These are phyloP conservation scores for Opisthocomus hoazin DNA, from an alignment of 2,113 vertebrate genomes.

Conservation along the genomic window DNA sequence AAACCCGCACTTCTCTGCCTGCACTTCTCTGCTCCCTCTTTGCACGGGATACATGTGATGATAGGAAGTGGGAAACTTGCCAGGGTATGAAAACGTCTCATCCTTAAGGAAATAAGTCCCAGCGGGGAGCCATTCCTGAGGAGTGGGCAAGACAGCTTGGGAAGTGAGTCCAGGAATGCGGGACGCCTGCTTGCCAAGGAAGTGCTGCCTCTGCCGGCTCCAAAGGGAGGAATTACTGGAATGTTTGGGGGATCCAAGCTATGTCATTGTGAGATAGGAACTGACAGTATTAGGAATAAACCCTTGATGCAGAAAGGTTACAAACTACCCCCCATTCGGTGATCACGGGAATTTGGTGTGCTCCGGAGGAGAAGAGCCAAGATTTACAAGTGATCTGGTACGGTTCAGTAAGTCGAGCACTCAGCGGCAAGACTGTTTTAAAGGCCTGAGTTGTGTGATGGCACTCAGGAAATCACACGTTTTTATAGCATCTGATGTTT, in stretches of 20 bases:
- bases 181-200: slow-evolving; percentile 47
- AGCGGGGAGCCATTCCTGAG: slow-evolving; percentile 48
- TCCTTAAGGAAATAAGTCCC: slow-evolving; percentile 59
- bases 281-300: slow-evolving; percentile 29
- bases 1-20: background rate
- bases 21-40: background rate
- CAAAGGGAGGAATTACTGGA: slow-evolving; percentile 53
- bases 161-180: slow-evolving; percentile 33
- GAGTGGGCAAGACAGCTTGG: slow-evolving; percentile 59
- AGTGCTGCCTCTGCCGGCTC: background rate
- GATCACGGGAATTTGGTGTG: slow-evolving; percentile 9
- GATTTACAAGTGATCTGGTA: background rate
- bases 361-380: background rate
- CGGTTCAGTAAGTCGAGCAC: fast-evolving
- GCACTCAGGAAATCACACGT: background rate
- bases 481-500: background rate
- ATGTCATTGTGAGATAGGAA: slow-evolving; percentile 47
- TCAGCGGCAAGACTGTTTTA: background rate
- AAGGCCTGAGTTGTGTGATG: background rate
- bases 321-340: background rate
- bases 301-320: background rate
- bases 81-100: slow-evolving; percentile 52
- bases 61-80: slow-evolving; percentile 44
- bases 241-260: slow-evolving; percentile 46
- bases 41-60: background rate